Evolutionary conservation across 2,113 vertebrate species (phyloP), one percentile per base, ranked within the genome.

Genomic region (Seriola dumerili): DNA sequence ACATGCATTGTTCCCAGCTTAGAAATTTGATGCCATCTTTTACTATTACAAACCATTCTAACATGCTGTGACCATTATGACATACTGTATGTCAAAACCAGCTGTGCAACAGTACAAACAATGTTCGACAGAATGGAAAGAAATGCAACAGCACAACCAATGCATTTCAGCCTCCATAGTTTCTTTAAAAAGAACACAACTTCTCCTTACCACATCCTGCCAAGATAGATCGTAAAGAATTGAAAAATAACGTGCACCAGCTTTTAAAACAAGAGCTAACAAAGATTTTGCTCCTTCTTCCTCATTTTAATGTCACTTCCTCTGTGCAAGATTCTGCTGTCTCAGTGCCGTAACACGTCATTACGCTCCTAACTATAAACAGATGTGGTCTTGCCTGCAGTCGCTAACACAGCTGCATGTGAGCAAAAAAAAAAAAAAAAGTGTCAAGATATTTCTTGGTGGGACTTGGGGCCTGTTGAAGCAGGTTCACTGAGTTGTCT

Each of bases 261-360:
- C 42, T 85, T 75, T 67, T 63, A 85, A 89, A 72, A 65, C 32
- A 71, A 65, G 29, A 25, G 54, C 65, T 48, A 79, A 17, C 52
- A 82, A 79, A 74, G 42, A 12, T 63, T 69, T 8, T 54, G 79
- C 40, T 73, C 14, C 62, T 64, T 17, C 90, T 94, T 95, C 93
- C 92, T 91, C 74, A 75, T 91, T 94, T 85, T 69, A 66, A 81
- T 29, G 90, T 66, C 59, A 91, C 92, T 95, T 96, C 94, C 94
- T 87, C 78, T 17, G 63, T 55, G 71, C 44, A 50, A 79, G 79
- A 75, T 19, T 85, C 82, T 78, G 81, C 83, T 1, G 66, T 57
- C 25, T 84, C 32, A 9, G 8, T 10, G 57, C 50, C 61, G 10
- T 2, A 5, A 36, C 75, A 68, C 71, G 79, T 85, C 79, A 85